Base-by-base conservation (phyloP, 2,797 vertebrate genomes). In the Dendrocincla tyrannina region DNA sequence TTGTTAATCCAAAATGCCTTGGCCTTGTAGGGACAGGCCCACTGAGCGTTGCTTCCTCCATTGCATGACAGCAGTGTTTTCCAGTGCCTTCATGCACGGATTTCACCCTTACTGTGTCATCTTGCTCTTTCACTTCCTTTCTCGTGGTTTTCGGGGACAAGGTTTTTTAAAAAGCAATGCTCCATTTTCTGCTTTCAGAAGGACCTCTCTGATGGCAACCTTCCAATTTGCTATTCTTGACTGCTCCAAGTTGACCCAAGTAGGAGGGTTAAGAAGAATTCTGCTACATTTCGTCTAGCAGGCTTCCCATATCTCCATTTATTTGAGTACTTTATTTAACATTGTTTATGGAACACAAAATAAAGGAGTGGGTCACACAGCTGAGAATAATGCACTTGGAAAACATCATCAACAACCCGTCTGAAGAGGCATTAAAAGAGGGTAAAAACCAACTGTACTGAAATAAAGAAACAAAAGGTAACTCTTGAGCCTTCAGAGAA, bases 101-200 rank as follows among this genome's bases (percentile, higher is more conserved):
- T 86, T 95, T 86, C 81, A 78, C 46, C 55, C 59, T 44, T 32
- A 23, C 55, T 69, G 46, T n/a, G 23, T 72, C 50, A n/a, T 73
- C 46, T 80, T 68, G 68, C 24, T 83, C 64, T 92, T 85, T 88
- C 52, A 41, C 75, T 93, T 95, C 85, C 86, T 89, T 76, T 70
- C 69, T 59, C 9, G 4, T 50, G 74, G 33, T 74, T 95, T 93
- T 75, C 3, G 0, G 67, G 60, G 47, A 66, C 27, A 20, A 76
- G 22, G 19, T 30, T 64, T 89, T 89, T 85, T 56, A 39, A 85
- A 77, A 95, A 72, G n/a, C 2, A 1, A 1, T 28, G 44, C 22
- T 88, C 10, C 15, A 22, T 87, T 91, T 89, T 85, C 33, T 73
- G 9, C 75, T 93, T 75, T 63, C 69, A 89, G 64, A 91, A 88